Percentiles rank a stretch among this genome's conserved stretches.
phyloP scores from a whole-genome alignment of 2,797 vertebrate species.

The Paguma larvata region DNA sequence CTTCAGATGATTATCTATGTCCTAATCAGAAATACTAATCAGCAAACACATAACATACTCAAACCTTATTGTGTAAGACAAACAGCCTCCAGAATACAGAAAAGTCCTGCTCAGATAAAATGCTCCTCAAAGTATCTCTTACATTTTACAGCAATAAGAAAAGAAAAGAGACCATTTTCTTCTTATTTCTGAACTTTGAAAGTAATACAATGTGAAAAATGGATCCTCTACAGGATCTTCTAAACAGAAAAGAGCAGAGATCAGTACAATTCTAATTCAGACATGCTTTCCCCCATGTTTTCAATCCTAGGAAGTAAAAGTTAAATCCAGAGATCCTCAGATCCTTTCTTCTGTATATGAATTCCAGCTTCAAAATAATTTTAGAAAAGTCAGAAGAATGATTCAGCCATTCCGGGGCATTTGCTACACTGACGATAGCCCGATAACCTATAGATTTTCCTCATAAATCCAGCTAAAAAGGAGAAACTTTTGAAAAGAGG shows the following conservation, averaged over 20 bases:
- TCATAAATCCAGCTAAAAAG: not conserved
- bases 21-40: conserved; percentile 88
- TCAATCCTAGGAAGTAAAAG: not conserved
- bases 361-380: not conserved
- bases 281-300: not conserved
- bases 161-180: conserved; percentile 36
- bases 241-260: not conserved
- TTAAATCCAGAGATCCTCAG: conserved; percentile 24
- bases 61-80: conserved; percentile 76
- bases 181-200: conserved; percentile 62
- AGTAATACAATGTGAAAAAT: conserved; percentile 6
- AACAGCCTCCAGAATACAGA: conserved; percentile 50
- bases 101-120: conserved; percentile 54
- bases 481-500: conserved; percentile 45
- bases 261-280: not conserved
- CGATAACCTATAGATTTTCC: conserved; percentile 56
- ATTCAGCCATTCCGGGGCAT: conserved; percentile 15
- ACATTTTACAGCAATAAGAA: not conserved
- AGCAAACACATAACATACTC: conserved; percentile 80
- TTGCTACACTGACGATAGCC: not conserved
- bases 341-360: not conserved
- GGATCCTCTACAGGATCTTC: not conserved
- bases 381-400: conserved; percentile 45
- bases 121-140: not conserved
- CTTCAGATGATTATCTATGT: conserved; percentile 86